Percentiles rank a stretch among this genome's conserved stretches.
These are phyloP conservation scores for Ernsta delagoae DNA, from an alignment of 2,888 invertebrate genomes.

Conservation along the genomic window DNA sequence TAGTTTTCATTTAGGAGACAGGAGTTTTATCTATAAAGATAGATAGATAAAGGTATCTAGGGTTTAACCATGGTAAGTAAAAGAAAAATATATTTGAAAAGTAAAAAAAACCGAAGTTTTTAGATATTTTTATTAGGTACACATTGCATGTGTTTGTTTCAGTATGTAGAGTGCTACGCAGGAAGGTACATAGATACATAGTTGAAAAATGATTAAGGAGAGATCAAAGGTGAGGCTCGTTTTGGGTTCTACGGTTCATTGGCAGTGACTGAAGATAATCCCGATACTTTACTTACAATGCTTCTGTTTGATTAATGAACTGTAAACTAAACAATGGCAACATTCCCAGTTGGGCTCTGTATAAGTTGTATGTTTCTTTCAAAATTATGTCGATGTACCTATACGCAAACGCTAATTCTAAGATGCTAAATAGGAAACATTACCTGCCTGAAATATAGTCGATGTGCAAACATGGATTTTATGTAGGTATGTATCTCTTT, in stretches of 20 bases:
- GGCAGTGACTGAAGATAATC: constrained; percentile 64
- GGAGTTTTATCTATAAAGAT: not conserved
- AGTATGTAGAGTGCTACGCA: not conserved
- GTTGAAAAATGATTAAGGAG: not conserved
- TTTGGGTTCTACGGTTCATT: constrained; percentile 43
- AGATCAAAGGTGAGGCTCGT: constrained; percentile 41
- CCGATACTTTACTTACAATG: constrained; percentile 65
- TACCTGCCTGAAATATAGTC: too few species aligned
- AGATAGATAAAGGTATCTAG: too few species aligned
- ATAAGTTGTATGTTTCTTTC: constrained; percentile 21
- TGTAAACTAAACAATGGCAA: constrained; percentile 75
- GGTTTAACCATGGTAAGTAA: too few species aligned
- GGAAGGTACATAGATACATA: not conserved
- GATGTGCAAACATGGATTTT: too few species aligned
- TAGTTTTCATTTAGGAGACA: constrained; percentile 40
- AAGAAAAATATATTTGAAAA: too few species aligned
- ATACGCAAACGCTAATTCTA: too few species aligned
- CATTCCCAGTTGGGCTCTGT: constrained; percentile 46
- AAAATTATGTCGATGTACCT: constrained; percentile 9
- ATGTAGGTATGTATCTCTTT: too few species aligned
- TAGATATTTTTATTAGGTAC: too few species aligned
- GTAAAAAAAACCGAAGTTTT: too few species aligned
- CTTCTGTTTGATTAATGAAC: constrained; percentile 75
- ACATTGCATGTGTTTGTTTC: too few species aligned
- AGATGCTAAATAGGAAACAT: too few species aligned